Evolutionary conservation across 2,888 invertebrate genomes (phyloP).

Genomic region (Troilus luridus): DNA sequence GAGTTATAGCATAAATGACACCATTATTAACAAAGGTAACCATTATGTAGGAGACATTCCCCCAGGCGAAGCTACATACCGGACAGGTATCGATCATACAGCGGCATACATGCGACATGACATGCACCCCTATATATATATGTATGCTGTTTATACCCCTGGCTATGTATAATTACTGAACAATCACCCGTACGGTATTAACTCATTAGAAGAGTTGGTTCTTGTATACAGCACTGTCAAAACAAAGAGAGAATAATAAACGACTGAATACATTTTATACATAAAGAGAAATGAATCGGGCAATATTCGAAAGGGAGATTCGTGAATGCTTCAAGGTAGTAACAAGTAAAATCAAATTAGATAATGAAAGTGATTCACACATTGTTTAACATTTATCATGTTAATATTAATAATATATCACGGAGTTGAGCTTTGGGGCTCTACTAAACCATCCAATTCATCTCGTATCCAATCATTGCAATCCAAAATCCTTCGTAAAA

Average conservation of each 20-base stretch:
- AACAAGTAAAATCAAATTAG: no score
- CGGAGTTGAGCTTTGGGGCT: no score
- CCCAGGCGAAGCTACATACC: background rate
- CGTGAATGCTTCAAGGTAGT: no score
- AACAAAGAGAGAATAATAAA: background rate
- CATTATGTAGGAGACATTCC: background rate
- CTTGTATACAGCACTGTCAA: background rate
- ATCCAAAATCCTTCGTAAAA: no score
- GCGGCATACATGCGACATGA: slow-evolving; percentile 21
- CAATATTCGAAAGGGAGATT: no score
- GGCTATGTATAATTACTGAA: background rate
- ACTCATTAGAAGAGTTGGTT: background rate
- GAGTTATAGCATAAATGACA: background rate
- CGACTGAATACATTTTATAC: background rate
- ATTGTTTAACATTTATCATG: no score
- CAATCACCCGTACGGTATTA: background rate
- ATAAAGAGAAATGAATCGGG: no score
- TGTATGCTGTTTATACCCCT: background rate
- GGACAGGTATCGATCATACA: slow-evolving; percentile 6
- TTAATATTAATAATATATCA: no score
- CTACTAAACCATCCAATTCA: no score
- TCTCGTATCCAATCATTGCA: no score
- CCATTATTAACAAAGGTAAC: background rate
- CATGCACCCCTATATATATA: background rate
- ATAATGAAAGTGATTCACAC: no score